A percentile compares a stretch with the other conserved stretches of the same genome.
These are phyloP conservation scores for Drymonia ruficornis DNA, from an alignment of 2,888 invertebrate genomes.

Conservation along the genomic window DNA sequence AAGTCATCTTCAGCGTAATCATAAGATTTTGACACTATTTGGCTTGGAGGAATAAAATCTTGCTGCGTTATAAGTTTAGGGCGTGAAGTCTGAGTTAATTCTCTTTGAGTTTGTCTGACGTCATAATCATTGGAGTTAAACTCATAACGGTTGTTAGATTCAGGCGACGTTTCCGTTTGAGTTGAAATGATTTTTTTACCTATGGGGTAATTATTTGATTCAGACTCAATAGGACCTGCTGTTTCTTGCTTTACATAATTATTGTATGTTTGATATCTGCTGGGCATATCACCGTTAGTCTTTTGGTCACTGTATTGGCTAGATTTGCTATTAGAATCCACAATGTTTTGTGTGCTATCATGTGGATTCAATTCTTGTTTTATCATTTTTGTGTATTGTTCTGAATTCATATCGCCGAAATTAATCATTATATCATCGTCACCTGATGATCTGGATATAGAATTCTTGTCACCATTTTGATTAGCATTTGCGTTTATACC, in stretches of 20 bases:
- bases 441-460: constrained; percentile 73
- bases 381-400: constrained; percentile 72
- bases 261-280: constrained; percentile 12
- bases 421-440: constrained; percentile 75
- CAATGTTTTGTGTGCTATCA: constrained; percentile 18
- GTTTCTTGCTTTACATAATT: constrained; percentile 12
- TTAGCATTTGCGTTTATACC: constrained; percentile 64
- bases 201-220: constrained; percentile 19
- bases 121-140: constrained; percentile 9
- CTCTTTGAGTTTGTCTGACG: constrained; percentile 11
- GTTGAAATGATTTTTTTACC: constrained; percentile 14
- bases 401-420: constrained; percentile 74
- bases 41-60: constrained; percentile 57
- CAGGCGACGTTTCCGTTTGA: constrained; percentile 12
- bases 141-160: constrained; percentile 8
- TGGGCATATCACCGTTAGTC: constrained; percentile 19
- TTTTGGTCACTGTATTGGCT: constrained; percentile 12
- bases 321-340: constrained; percentile 19
- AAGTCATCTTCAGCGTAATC: constrained; percentile 59
- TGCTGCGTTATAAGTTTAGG: constrained; percentile 58
- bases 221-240: constrained; percentile 12
- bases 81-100: constrained; percentile 26
- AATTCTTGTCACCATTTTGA: constrained; percentile 63
- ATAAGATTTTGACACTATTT: constrained; percentile 62
- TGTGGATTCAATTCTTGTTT: constrained; percentile 56